These are phyloP conservation scores for Lerema accius DNA, from an alignment of 1,140 invertebrate species.

Conservation along the genomic window DNA sequence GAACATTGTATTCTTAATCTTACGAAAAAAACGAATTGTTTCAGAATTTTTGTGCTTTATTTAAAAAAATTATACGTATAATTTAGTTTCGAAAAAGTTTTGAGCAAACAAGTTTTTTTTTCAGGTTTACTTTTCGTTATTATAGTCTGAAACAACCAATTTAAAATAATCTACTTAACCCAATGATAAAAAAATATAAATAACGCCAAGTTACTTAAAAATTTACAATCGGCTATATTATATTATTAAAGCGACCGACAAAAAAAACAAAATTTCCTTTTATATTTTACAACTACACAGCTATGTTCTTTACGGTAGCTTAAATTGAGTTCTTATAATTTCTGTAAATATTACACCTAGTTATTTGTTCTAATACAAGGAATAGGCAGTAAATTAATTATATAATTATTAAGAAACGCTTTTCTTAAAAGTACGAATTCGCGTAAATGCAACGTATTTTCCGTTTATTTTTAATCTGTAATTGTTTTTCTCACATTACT, in stretches of 20 bases:
- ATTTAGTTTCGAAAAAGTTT: no score
- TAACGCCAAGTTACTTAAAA: conserved; percentile 48
- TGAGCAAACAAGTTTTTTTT: no score
- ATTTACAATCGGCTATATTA: conserved; percentile 29
- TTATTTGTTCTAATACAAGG: conserved; percentile 39
- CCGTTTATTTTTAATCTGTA: conserved; percentile 41
- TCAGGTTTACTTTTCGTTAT: no score
- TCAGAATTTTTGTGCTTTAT: no score
- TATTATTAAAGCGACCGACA: conserved; percentile 2
- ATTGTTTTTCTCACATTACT: conserved; percentile 55
- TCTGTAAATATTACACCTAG: conserved; percentile 42
- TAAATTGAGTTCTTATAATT: conserved; percentile 31
- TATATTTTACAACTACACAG: conserved; percentile 7
- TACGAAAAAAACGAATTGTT: no score
- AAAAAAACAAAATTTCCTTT: not conserved
- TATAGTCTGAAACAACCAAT: conserved; percentile 1
- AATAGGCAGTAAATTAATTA: conserved; percentile 29
- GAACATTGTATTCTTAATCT: no score
- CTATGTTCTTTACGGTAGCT: conserved; percentile 27
- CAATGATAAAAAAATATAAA: no score
- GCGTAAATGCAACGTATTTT: conserved; percentile 41
- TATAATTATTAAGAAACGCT: conserved; percentile 37
- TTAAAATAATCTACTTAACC: no score
- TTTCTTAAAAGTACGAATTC: conserved; percentile 22
- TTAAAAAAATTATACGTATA: no score